These are phyloP conservation scores for Holothuria scabra DNA, from an alignment of 53 echinoderm and acorn worm genomes.

Conservation along the genomic window DNA sequence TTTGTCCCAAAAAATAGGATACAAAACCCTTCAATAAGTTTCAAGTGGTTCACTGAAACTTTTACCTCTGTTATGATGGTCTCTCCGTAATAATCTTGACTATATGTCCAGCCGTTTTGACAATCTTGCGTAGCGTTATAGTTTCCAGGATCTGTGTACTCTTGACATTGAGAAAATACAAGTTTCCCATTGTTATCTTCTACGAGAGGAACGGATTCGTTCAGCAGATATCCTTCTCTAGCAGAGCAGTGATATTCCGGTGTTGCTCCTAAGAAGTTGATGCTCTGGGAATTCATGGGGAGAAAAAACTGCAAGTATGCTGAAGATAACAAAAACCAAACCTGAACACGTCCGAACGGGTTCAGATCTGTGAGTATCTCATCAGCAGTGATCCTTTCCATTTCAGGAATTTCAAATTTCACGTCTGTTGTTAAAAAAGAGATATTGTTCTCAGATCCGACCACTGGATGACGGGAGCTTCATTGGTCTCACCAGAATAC, in stretches of 20 bases:
- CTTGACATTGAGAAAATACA: constrained; percentile 60
- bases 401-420: neutral
- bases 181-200: constrained; percentile 25
- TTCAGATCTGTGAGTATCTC: neutral
- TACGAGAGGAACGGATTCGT: neutral
- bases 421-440: no score
- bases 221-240: constrained; percentile 9
- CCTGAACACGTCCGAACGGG: neutral
- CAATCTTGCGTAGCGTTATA: no score
- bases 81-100: constrained; percentile 59
- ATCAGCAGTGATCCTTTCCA: neutral
- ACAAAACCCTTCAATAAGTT: no score
- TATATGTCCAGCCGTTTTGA: constrained; percentile 73
- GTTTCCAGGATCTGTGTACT: constrained; percentile 65
- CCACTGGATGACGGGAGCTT: no score
- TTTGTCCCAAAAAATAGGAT: no score
- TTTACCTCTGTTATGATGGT: constrained; percentile 86
- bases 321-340: neutral
- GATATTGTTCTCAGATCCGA: no score
- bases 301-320: constrained; percentile 6
- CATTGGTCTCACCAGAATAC: no score
- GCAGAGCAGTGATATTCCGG: constrained; percentile 69
- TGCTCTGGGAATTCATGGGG: constrained; percentile 23
- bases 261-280: constrained; percentile 76
- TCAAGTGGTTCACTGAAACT: no score